These are phyloP conservation scores for Gymnocheta viridis DNA, from an alignment of 2,888 invertebrate genomes.

Conservation along the genomic window DNA sequence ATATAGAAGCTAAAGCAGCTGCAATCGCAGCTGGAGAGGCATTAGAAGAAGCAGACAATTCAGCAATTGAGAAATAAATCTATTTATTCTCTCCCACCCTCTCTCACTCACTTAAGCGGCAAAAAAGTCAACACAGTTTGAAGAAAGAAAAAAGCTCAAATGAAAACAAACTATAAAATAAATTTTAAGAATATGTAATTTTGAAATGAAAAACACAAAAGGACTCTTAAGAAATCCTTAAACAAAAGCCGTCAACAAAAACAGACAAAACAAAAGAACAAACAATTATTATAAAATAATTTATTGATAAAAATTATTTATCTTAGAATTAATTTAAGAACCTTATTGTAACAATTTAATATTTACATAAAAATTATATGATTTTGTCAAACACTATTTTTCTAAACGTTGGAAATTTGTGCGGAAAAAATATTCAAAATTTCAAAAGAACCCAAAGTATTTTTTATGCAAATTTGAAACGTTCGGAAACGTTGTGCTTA, in stretches of 20 bases:
- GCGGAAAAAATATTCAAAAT: neutral
- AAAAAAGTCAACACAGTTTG: constrained; percentile 24
- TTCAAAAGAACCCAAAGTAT: neutral
- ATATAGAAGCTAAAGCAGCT: constrained; percentile 72
- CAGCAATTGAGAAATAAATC: constrained; percentile 56
- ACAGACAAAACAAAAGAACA: constrained; percentile 19
- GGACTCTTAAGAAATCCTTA: neutral
- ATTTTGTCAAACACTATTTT: constrained; percentile 6
- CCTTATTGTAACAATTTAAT: constrained; percentile 30
- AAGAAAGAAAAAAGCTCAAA: constrained; percentile 47
- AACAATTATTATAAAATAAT: constrained; percentile 26
- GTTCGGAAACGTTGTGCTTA: neutral
- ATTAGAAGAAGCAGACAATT: constrained; percentile 53
- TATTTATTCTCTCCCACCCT: neutral
- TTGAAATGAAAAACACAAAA: neutral
- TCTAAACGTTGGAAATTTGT: neutral
- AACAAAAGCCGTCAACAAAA: constrained; percentile 14
- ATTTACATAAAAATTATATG: neutral
- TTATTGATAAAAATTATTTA: constrained; percentile 15
- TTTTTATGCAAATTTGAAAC: neutral
- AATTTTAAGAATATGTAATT: constrained; percentile 21
- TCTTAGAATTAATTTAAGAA: constrained; percentile 38
- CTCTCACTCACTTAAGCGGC: neutral
- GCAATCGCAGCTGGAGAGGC: constrained; percentile 58
- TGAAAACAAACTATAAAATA: neutral